Base-by-base conservation (phyloP, 2,888 invertebrate species). In the Drosophila rellima region DNA sequence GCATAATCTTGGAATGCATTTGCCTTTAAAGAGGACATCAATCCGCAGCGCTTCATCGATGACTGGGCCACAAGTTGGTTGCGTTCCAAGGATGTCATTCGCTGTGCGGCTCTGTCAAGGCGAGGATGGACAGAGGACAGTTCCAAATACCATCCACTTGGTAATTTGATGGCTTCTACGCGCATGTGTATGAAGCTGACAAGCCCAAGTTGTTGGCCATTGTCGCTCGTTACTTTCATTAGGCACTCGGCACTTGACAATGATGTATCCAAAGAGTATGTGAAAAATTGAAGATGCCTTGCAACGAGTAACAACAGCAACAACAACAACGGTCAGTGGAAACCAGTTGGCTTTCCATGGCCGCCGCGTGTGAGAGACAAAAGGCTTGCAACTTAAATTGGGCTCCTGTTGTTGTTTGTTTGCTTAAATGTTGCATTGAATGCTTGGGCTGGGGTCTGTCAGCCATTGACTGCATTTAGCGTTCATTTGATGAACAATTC, bases 251-350 rank as follows among this genome's bases (percentile, higher is more conserved):
- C 86, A 76, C 82, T 81, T 90, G 89, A 90, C 90, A 90, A 82
- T 90, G 90, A 90, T 86, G 89, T 79, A 90, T 90, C 78, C 47
- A 77, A 74, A 61, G 74, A 82, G 82, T 80, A 90, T 90, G 90
- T 89, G 90, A 89, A 84, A 84, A 89, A 85, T 83, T 83, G 74
- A 74, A 83, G 79, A 71, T 60, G 65, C 70, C 48, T 35, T 35
- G 54, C 42, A 18, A 39, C 15, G 18, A 55, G 48, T 31, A 17
- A n/a, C 62, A 59, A 40, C 51, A 64, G 44, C 72, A 76, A 17
- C 52, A 70, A 44, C 37, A 47, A 39, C 18, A 29, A 73, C 63
- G 71, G 65, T 70, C 76, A 76, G 68, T 68, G 54, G 63, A 37
- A 63, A 78, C 63, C 60, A 52, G 74, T 66, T 76, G 59, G 64